Evolutionary conservation across 2,797 vertebrate species (phyloP).

Genomic region (Rhadinocentrus ornatus): DNA sequence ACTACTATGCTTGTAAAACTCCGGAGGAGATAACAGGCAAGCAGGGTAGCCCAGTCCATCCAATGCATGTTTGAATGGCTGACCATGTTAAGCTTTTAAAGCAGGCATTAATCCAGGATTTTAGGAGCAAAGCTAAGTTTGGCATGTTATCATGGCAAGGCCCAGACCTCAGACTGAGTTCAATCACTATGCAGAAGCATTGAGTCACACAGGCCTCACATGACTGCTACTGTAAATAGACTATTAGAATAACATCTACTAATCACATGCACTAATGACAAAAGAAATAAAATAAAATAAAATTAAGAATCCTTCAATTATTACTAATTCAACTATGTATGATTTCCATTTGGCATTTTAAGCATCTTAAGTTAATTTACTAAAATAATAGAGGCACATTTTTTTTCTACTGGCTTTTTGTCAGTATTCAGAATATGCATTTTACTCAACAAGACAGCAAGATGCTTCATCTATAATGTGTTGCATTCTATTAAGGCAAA

Average conservation of each 20-base stretch:
- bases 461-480: conserved; percentile 5
- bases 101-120: conserved; percentile 84
- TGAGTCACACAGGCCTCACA: conserved; percentile 48
- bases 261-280: background rate
- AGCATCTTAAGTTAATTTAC: background rate
- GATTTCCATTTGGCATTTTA: background rate
- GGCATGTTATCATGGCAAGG: conserved; percentile 74
- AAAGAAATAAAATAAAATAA: no score
- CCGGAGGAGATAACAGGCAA: conserved; percentile 68
- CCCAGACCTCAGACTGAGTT: conserved; percentile 66
- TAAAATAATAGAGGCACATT: background rate
- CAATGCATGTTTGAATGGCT: conserved; percentile 78
- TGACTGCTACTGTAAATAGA: conserved; percentile 17
- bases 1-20: conserved; percentile 64
- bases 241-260: conserved; percentile 12
- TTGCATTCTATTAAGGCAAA: conserved; percentile 19
- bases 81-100: conserved; percentile 81
- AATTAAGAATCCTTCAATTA: background rate
- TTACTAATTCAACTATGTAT: background rate
- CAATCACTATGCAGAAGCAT: conserved; percentile 57
- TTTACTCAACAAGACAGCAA: background rate
- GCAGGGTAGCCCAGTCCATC: conserved; percentile 70
- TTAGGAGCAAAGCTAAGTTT: conserved; percentile 75
- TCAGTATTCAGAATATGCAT: background rate
- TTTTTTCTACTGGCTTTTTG: background rate